Base-by-base conservation (phyloP, 2,113 vertebrate genomes). In the Coracopsis vasa region DNA sequence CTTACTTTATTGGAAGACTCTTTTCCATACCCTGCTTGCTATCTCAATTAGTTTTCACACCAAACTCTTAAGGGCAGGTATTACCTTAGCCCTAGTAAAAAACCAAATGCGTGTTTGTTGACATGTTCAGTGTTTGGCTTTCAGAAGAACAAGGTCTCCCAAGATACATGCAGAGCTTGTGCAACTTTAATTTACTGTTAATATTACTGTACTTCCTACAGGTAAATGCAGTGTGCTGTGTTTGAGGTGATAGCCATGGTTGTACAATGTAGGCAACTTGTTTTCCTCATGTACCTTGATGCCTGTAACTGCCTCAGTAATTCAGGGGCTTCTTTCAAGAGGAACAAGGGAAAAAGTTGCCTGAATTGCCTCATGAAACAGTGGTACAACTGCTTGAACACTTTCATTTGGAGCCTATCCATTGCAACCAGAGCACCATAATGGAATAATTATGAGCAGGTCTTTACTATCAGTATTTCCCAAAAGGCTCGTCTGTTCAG, bases 271-370 rank as follows among this genome's bases (percentile, higher is more conserved):
- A 88, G 71, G 20, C 71, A 86, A 5, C 53, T 39, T 33, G 47
- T 50, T 92, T 93, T 80, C 35, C 24, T 88, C 44, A 8, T 0
- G 0, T 65, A 23, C 21, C 51, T 72, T 4, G 0, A 0, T 41
- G 85, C 48, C 54, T 81, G 51, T 73, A 81, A 58, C 61, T 81
- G n/a, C 56, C 51, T 84, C 39, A 64, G 0, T 61, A 88, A 67
- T 56, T 65, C 10, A 27, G 61, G 54, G 24, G 3, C 41, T 79
- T 51, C 56, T 72, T 86, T 86, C 65, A 61, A 7, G 37, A 71
- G 80, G 20, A 88, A 13, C 33, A 27, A 51, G 78, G 77, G 74
- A 11, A 53, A 86, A 86, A 33, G 18, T 90, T 92, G 54, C 37
- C 47, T 78, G 77, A 75, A 64, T 73, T 86, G 53, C n/a, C n/a